A percentile compares a stretch with the other conserved stretches of the same genome.
Conservation (phyloP, 2,113 vertebrate species). For the Dolichallabes microphthalmus region DNA sequence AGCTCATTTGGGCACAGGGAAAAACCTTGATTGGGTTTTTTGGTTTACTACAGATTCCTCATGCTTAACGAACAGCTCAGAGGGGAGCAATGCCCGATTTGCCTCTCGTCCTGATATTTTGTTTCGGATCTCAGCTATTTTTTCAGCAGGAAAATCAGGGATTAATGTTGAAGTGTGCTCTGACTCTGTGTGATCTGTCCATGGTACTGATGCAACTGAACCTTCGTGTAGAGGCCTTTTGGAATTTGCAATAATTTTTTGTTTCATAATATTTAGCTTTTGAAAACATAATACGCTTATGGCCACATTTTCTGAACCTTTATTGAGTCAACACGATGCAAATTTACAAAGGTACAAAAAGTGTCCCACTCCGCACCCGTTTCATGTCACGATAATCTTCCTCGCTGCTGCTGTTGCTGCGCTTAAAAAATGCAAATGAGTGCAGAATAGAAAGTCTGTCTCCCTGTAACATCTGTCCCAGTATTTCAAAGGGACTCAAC, state of each 20-base stretch:
- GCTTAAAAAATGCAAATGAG: constrained; percentile 59
- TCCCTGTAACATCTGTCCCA: constrained; percentile 65
- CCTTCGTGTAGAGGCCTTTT: too few species aligned
- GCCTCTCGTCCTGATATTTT: neutral
- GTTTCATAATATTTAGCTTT: neutral
- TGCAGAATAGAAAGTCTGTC: constrained; percentile 58
- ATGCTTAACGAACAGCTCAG: neutral
- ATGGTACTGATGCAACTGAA: constrained; percentile 68
- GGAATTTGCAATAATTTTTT: neutral
- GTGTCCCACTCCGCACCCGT: constrained; percentile 19
- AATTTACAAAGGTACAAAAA: constrained; percentile 55
- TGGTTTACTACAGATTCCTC: neutral
- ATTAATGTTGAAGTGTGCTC: neutral
- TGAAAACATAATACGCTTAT: neutral
- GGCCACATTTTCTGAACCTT: neutral
- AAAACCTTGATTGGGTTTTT: neutral
- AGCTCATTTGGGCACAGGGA: neutral
- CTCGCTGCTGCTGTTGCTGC: constrained; percentile 23
- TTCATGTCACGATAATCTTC: constrained; percentile 47
- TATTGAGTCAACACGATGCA: constrained; percentile 24
- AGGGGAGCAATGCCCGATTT: neutral
- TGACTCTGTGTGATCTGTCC: constrained; percentile 63
- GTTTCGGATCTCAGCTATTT: neutral
- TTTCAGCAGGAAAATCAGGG: neutral
- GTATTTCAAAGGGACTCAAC: constrained; percentile 61